These are phyloP conservation scores for Sebastes minor DNA, from an alignment of 2,797 vertebrate species.

Conservation along the genomic window DNA sequence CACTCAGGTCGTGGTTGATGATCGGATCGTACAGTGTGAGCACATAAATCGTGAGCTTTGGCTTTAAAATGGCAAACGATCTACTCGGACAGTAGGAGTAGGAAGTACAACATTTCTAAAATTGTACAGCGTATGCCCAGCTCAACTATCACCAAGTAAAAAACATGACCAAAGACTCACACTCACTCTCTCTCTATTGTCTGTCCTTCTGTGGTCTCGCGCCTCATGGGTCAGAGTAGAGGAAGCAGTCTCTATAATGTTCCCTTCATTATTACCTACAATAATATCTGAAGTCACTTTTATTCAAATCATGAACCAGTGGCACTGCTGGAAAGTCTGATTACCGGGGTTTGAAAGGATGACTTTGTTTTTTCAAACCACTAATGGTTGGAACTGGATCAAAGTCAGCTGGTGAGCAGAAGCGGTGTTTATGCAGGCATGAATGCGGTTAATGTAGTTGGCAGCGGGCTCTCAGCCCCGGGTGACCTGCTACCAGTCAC, in stretches of 20 bases:
- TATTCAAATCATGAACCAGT: slow-evolving; percentile 1
- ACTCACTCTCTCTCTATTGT: background rate
- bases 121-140: background rate
- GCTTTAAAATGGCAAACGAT: background rate
- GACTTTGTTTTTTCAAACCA: slow-evolving; percentile 38
- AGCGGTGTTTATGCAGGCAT: slow-evolving; percentile 42
- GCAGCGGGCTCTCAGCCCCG: slow-evolving; percentile 11
- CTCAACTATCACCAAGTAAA: slow-evolving; percentile 5
- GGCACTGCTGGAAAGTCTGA: slow-evolving; percentile 1
- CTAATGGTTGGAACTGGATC: slow-evolving; percentile 15
- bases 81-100: accelerated
- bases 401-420: slow-evolving; percentile 34
- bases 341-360: slow-evolving; percentile 3
- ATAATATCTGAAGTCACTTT: background rate
- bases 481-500: slow-evolving; percentile 33
- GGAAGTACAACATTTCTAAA: background rate
- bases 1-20: too few species aligned
- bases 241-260: background rate
- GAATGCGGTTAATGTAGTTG: slow-evolving; percentile 38
- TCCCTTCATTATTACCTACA: background rate
- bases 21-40: too few species aligned
- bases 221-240: slow-evolving; percentile 1
- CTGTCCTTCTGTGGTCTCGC: background rate
- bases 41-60: background rate
- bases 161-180: slow-evolving; percentile 8